Evolutionary conservation across 1,140 invertebrate species (phyloP), one percentile per base, ranked within the genome.

Genomic region (Lucilia cuprina): DNA sequence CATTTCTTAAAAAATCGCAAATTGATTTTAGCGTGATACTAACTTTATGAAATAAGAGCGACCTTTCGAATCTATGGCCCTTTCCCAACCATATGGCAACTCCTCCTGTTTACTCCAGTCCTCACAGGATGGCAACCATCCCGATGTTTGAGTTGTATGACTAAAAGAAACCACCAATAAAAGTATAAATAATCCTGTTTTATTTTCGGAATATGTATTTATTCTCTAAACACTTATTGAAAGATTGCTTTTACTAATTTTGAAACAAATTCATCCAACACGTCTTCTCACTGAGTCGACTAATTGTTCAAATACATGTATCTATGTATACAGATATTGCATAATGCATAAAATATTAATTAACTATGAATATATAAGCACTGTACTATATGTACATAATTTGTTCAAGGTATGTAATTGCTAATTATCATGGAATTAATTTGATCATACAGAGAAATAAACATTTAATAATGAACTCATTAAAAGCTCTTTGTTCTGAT

Each of bases 1-100:
- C 19, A 35, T 41, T 14, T 55, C 17, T 12, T 9, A 21, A 82
- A 49, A 25, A 9, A n/a, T 19, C 21, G 19, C 41, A 12, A 9
- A 2, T 74, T 8, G 5, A 41, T 10, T 41, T 41, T 49, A 19
- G 2, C 10, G 41, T 13, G n/a, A 14, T 49, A 93, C 95, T 95
- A 92, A 98, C 97, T 98, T 98, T 91, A 98, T 97, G 88, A 94
- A 98, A 91, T 98, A 98, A 75, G 94, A 93, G 90, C 95, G 95
- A 83, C 96, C 95, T 85, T 95, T 94, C 77, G 89, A 88, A 82
- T 91, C 92, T 96, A 95, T 90, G 19, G 96, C 97, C 86, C 95
- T 93, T 91, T 98, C 97, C 97, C 97, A 98, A 5, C 97, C 97
- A 89, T 96, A 98, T 0, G 97, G 97, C 21, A 97, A 92, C 82